phyloP scores from a whole-genome alignment of 2,797 vertebrate genomes.

The Pangasius mekongensis region DNA sequence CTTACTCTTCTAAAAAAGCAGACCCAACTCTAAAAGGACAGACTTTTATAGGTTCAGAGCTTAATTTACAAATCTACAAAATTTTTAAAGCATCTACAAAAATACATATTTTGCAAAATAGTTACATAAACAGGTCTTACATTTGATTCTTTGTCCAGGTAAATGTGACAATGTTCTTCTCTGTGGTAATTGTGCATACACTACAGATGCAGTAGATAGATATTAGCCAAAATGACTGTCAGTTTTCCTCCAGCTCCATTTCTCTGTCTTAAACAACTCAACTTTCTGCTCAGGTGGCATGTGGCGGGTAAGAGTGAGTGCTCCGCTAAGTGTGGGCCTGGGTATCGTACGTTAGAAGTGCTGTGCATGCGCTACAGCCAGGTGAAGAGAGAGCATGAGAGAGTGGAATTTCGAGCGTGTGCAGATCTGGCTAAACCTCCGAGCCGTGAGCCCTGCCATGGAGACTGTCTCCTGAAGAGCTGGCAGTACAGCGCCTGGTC shows the following conservation, averaged over 20 bases:
- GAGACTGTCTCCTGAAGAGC: constrained; percentile 85
- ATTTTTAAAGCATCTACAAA: too few relatives aligned
- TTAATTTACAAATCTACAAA: not conserved
- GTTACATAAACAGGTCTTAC: not conserved
- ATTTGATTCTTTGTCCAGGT: not conserved
- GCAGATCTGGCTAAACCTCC: constrained; percentile 82
- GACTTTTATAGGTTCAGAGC: not conserved
- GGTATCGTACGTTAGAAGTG: constrained; percentile 84
- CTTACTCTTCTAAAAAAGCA: not conserved
- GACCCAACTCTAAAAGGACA: not conserved
- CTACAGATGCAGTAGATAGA: not conserved
- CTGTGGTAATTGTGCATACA: not conserved
- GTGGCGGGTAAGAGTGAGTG: constrained; percentile 88
- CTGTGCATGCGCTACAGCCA: constrained; percentile 88
- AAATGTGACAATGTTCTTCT: not conserved
- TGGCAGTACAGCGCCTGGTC: constrained; percentile 96
- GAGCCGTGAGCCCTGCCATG: constrained; percentile 85
- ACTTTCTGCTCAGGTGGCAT: constrained; percentile 79
- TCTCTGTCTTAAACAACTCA: not conserved
- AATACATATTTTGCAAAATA: not conserved
- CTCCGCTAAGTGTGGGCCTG: constrained; percentile 87
- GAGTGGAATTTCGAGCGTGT: constrained; percentile 80
- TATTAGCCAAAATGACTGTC: not conserved
- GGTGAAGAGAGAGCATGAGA: constrained; percentile 79
- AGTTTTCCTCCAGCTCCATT: not conserved